phyloP scores from a whole-genome alignment of 2,888 invertebrate species.

The Nesidiocoris tenuis region DNA sequence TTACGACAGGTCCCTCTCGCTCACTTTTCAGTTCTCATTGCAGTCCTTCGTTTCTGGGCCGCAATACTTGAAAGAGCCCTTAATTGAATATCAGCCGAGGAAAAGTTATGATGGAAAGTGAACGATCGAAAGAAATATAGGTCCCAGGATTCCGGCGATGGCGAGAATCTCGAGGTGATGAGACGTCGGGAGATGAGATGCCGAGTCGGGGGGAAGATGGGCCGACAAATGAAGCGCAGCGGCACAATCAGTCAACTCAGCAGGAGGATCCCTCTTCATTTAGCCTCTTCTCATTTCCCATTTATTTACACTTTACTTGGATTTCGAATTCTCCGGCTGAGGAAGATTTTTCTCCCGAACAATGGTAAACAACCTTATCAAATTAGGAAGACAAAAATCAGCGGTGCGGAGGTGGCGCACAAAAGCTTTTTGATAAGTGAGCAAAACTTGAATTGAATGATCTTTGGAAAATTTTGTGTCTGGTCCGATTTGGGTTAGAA shows the following conservation, averaged over 20 bases:
- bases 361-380: too few species aligned
- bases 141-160: too few species aligned
- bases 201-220: not conserved
- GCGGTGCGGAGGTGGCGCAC: not conserved
- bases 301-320: too few species aligned
- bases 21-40: too few species aligned
- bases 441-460: too few species aligned
- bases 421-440: too few species aligned
- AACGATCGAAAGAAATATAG: not conserved
- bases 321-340: too few species aligned
- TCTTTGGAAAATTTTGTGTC: too few species aligned
- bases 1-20: not conserved
- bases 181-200: too few species aligned
- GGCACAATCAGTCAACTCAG: not conserved
- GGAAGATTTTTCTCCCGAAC: too few species aligned
- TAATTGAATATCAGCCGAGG: not conserved
- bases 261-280: not conserved
- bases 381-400: not conserved
- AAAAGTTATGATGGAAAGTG: not conserved
- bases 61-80: not conserved
- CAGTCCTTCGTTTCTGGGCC: not conserved
- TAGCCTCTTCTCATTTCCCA: not conserved
- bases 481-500: too few species aligned
- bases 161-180: too few species aligned
- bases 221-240: not conserved